These are phyloP conservation scores for Eudyptes chrysolophus DNA, from an alignment of 2,113 vertebrate genomes.

Conservation along the genomic window DNA sequence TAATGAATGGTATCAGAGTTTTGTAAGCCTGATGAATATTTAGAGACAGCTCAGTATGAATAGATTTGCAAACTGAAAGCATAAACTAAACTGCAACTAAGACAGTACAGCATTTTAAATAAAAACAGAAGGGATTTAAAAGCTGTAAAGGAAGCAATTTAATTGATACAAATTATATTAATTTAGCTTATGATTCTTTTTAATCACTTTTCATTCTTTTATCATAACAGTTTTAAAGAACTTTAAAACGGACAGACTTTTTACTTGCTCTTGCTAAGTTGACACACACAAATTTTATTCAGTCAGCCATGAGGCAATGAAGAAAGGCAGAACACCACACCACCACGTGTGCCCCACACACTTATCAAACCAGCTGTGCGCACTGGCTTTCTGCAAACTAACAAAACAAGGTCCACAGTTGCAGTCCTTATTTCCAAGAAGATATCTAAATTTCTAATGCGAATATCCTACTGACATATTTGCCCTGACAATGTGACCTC, in stretches of 20 bases:
- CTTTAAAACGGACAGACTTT: neutral
- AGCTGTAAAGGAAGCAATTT: neutral
- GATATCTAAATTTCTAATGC: neutral
- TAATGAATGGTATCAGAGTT: neutral
- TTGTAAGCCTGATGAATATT: neutral
- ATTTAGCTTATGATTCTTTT: neutral
- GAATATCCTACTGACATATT: neutral
- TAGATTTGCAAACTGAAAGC: neutral
- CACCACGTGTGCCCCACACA: neutral
- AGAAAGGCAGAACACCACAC: neutral
- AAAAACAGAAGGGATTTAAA: neutral
- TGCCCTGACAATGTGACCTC: neutral
- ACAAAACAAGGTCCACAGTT: neutral
- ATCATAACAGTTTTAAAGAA: neutral
- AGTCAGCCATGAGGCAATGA: neutral
- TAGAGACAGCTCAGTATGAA: neutral
- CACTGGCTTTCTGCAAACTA: neutral
- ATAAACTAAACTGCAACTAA: neutral
- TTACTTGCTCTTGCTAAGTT: neutral
- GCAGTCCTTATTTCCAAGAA: neutral
- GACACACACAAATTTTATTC: neutral
- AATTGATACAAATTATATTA: neutral
- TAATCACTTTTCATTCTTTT: neutral
- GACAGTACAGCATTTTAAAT: neutral
- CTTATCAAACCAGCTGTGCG: neutral